A percentile compares a stretch with the other conserved stretches of the same genome.
phyloP scores from a whole-genome alignment of 2,113 vertebrate genomes.

The Seriola quinqueradiata region DNA sequence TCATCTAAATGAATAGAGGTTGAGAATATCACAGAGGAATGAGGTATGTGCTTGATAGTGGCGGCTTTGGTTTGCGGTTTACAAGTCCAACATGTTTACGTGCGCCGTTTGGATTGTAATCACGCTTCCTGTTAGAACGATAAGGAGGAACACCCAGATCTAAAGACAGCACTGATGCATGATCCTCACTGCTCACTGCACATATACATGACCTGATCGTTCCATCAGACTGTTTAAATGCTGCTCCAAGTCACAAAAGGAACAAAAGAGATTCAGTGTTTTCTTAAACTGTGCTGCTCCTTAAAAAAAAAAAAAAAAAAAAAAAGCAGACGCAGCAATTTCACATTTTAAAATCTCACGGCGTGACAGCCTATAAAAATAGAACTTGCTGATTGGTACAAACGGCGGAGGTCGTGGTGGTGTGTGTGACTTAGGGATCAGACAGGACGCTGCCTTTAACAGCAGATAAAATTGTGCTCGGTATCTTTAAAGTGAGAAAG shows the following conservation, averaged over 20 bases:
- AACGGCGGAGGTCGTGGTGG: not conserved
- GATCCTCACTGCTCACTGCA: not conserved
- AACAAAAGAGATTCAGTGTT: not conserved
- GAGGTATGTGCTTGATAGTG: conserved; percentile 1
- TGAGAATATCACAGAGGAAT: not conserved
- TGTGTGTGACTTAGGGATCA: not conserved
- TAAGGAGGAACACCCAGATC: conserved; percentile 57
- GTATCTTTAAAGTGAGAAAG: not conserved
- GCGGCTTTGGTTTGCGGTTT: conserved; percentile 20
- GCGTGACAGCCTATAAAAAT: not conserved
- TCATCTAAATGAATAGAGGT: not conserved
- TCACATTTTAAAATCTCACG: not conserved
- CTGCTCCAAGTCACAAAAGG: not conserved
- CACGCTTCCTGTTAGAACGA: conserved; percentile 66
- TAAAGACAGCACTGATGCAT: conserved; percentile 5
- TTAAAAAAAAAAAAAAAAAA: no score
- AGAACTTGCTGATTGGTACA: not conserved
- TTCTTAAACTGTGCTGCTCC: not conserved
- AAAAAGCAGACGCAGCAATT: no score
- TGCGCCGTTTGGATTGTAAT: conserved; percentile 48
- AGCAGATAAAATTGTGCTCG: not conserved
- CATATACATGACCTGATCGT: conserved; percentile 1
- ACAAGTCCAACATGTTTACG: conserved; percentile 54
- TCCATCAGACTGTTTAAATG: not conserved
- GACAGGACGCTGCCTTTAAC: not conserved